A percentile compares a stretch with the other conserved stretches of the same genome.
These are phyloP conservation scores for Xenopus borealis DNA, from an alignment of 2,113 vertebrate genomes.

Conservation along the genomic window DNA sequence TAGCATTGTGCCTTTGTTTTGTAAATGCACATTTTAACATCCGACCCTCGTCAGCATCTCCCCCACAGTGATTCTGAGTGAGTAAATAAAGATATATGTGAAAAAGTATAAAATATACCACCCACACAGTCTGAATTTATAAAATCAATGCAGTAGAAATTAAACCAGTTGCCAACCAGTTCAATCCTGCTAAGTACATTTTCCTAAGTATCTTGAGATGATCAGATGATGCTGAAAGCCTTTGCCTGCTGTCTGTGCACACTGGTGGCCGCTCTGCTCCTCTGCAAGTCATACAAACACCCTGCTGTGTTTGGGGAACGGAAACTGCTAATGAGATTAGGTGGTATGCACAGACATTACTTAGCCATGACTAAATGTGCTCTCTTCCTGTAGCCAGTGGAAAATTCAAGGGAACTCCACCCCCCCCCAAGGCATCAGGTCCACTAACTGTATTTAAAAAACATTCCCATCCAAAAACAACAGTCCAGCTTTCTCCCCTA, in stretches of 20 bases:
- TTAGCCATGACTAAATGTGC: conserved; percentile 91
- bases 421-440: conserved; percentile 69
- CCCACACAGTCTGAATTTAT: too few relatives aligned
- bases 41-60: too few relatives aligned
- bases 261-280: conserved; percentile 58
- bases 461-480: conserved; percentile 68
- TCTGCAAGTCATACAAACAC: conserved; percentile 74
- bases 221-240: too few relatives aligned
- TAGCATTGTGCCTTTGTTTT: too few relatives aligned
- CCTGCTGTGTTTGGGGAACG: conserved; percentile 85
- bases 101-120: too few relatives aligned
- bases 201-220: too few relatives aligned
- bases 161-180: too few relatives aligned
- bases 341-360: conserved; percentile 93
- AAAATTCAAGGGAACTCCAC: conserved; percentile 82
- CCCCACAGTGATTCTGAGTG: too few relatives aligned
- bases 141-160: too few relatives aligned
- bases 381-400: conserved; percentile 90
- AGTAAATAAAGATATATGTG: too few relatives aligned
- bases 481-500: conserved; percentile 57
- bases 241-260: conserved; percentile 48
- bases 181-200: too few relatives aligned
- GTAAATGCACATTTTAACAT: too few relatives aligned
- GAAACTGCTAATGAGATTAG: conserved; percentile 98
- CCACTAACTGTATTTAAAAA: conserved; percentile 70